Percentiles rank a stretch among this genome's conserved stretches.
Evolutionary conservation across 2,888 invertebrate genomes (phyloP).

Genomic region (Papilio elwesi): DNA sequence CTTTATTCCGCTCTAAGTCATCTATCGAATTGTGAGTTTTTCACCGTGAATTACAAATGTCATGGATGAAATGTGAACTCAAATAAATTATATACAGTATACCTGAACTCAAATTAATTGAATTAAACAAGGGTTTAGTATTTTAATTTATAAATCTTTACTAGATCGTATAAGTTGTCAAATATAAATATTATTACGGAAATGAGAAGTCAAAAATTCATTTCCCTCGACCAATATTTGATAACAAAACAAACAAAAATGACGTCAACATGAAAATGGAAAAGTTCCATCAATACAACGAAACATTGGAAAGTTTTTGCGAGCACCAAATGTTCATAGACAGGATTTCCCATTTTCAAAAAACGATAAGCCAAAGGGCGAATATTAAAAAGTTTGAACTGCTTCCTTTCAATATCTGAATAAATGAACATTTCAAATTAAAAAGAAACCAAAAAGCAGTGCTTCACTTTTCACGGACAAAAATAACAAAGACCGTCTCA

Average conservation of each 20-base stretch:
- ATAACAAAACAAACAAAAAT: constrained; percentile 29
- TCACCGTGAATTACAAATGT: too few species aligned
- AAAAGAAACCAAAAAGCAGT: constrained; percentile 18
- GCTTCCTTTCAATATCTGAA: constrained; percentile 31
- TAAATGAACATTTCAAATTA: constrained; percentile 12
- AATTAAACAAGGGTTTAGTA: not conserved
- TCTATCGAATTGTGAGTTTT: too few species aligned
- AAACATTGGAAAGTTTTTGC: constrained; percentile 37
- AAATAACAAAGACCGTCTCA: constrained; percentile 2
- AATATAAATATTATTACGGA: not conserved
- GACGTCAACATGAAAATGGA: constrained; percentile 30
- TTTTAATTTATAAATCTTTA: not conserved
- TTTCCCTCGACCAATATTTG: constrained; percentile 13
- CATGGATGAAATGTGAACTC: too few species aligned
- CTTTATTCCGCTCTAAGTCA: too few species aligned
- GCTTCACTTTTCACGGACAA: constrained; percentile 18
- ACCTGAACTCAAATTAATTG: too few species aligned
- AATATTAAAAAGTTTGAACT: constrained; percentile 33
- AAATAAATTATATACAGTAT: too few species aligned
- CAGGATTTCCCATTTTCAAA: constrained; percentile 33
- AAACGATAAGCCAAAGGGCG: constrained; percentile 29
- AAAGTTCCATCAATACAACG: constrained; percentile 26
- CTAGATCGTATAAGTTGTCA: not conserved
- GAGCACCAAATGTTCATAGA: constrained; percentile 33
- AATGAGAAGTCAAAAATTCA: constrained; percentile 22